Conservation (phyloP, 2,888 invertebrate species). For the Enoplolaimus lenunculus region DNA sequence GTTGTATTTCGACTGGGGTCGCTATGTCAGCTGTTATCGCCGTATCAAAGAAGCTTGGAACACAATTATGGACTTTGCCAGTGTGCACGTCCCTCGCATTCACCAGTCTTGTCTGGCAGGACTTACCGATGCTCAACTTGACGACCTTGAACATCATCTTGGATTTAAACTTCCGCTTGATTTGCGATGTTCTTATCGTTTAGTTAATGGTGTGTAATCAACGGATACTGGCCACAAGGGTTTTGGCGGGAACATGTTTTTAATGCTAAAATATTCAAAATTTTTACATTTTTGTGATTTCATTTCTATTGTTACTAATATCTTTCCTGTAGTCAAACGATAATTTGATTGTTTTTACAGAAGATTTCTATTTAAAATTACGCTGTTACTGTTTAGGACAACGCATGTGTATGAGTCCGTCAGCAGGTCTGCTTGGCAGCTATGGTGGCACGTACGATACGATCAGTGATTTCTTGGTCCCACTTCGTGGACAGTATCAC, state of each 20-base stretch:
- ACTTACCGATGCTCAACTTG: conserved; percentile 25
- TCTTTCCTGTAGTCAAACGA: too few species aligned
- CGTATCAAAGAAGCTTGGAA: not conserved
- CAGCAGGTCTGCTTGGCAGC: not conserved
- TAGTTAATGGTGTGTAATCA: conserved; percentile 37
- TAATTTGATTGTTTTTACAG: too few species aligned
- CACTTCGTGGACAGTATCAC: conserved; percentile 1
- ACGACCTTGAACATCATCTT: conserved; percentile 28
- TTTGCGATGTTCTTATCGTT: conserved; percentile 34
- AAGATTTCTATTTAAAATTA: too few species aligned
- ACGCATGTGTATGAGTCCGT: not conserved
- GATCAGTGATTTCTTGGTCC: conserved; percentile 12
- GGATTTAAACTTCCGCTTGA: conserved; percentile 32
- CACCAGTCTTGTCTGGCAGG: conserved; percentile 24
- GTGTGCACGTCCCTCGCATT: not conserved
- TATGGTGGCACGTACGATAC: not conserved
- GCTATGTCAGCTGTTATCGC: conserved; percentile 3
- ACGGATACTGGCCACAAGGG: conserved; percentile 20
- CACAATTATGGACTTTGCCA: not conserved
- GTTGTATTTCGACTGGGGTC: conserved; percentile 9
- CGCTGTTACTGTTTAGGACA: too few species aligned
- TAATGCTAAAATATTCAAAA: too few species aligned
- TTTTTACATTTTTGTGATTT: too few species aligned
- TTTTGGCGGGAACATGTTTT: not conserved
- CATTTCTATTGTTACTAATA: too few species aligned